These are phyloP conservation scores for Circaetus cinerascens DNA, from an alignment of 2,113 vertebrate species.

Conservation along the genomic window DNA sequence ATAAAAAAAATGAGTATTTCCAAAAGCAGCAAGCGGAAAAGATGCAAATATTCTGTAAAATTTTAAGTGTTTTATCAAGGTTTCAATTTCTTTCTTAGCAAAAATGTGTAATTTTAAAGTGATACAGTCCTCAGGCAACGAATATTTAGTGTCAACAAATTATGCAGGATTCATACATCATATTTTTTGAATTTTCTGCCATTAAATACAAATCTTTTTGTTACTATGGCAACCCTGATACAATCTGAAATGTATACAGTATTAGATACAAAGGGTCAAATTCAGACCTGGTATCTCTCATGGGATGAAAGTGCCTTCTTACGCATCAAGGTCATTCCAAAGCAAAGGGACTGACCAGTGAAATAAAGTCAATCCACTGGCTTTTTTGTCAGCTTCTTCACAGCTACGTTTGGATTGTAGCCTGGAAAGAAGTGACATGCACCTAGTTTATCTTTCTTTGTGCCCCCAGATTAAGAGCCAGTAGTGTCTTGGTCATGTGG, in stretches of 20 bases:
- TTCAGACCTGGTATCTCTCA: not conserved
- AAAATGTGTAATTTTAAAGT: constrained; percentile 7
- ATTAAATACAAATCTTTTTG: constrained; percentile 7
- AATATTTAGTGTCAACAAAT: constrained; percentile 36
- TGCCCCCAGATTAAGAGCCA: not conserved
- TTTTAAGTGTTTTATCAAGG: not conserved
- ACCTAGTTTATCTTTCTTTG: not conserved
- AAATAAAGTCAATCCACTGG: not conserved
- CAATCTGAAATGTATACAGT: not conserved
- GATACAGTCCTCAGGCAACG: not conserved
- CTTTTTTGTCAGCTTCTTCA: not conserved
- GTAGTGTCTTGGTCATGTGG: not conserved
- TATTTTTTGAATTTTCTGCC: not conserved
- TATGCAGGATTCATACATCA: not conserved
- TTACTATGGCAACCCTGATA: constrained; percentile 33
- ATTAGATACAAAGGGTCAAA: not conserved
- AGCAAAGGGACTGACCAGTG: not conserved
- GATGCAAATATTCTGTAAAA: not conserved
- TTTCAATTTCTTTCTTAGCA: not conserved
- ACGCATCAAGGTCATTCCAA: not conserved
- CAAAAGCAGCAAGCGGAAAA: not conserved
- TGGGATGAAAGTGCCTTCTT: not conserved
- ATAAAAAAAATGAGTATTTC: not conserved
- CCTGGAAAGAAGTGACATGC: not conserved
- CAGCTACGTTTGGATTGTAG: accelerated